Base-by-base conservation (phyloP, 1,140 invertebrate species). In the Elymnias hypermnestra region DNA sequence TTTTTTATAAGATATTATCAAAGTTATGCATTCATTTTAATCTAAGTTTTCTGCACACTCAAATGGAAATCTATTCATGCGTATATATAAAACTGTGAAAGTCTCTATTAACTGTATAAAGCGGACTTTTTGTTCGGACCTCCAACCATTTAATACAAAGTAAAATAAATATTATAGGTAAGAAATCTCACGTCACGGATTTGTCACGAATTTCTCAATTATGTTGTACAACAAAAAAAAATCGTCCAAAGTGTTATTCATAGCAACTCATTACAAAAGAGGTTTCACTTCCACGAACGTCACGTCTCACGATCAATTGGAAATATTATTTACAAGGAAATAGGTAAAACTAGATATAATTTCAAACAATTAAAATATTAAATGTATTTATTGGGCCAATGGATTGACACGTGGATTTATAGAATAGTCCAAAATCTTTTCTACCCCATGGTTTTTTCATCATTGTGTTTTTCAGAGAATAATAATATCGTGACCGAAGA, bases 261-360 rank as follows among this genome's bases (percentile, higher is more conserved):
- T 65, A 71, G 71, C 62, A 68, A 55, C 54, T 72, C 64, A 63
- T 77, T 77, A 72, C 68, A 76, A 81, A 74, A 78, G 71, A 68
- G 56, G 62, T 78, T 75, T 78, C 71, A 71, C 71, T 74, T 75
- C 64, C 71, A 65, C 61, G 64, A 65, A 49, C 64, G 68, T 78
- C 72, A 82, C 72, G 71, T 78, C 59, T 66, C 72, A 72, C 71
- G 73, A 74, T 57, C 63, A 71, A 75, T 72, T 66, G 58, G 65
- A 73, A 71, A 72, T 71, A 69, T 70, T 72, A 66, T 70, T 59
- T 43, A 50, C 65, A 29, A 14, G 13, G 51, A 66, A 21, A 36
- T 55, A 62, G 5, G 15, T 22, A 0, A n/a, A n/a, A n/a, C n/a
- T n/a, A n/a, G n/a, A n/a, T n/a, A n/a, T n/a, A n/a, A n/a, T n/a